Evolutionary conservation across 1,140 invertebrate species (phyloP).

Genomic region (Galendromus occidentalis): DNA sequence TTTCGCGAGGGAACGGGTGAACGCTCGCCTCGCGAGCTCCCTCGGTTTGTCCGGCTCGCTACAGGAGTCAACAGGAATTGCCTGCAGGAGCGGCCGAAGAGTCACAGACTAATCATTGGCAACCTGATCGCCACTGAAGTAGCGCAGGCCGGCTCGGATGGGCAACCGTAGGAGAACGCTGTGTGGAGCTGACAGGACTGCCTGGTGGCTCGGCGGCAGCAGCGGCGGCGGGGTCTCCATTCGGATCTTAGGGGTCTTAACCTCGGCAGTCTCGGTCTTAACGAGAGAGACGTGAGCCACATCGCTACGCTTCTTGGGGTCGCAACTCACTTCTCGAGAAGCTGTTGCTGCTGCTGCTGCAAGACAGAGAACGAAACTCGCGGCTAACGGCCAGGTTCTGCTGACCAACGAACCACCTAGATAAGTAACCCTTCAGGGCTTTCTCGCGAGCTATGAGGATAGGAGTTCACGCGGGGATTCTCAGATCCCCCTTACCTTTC

Average conservation of each 20-base stretch:
- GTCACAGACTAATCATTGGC: conserved; percentile 7
- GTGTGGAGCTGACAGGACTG: not conserved
- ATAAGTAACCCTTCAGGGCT: too few species aligned
- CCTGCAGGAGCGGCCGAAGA: too few species aligned
- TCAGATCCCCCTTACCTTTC: too few species aligned
- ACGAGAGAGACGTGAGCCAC: conserved; percentile 10
- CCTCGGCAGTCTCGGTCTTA: not conserved
- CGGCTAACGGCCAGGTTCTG: too few species aligned
- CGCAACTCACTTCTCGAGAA: conserved; percentile 7
- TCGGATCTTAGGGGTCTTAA: conserved; percentile 1
- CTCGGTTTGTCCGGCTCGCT: too few species aligned
- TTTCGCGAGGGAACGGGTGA: too few species aligned
- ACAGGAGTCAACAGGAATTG: too few species aligned
- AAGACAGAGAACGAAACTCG: too few species aligned
- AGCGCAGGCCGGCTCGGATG: not conserved
- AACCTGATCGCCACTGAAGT: not conserved
- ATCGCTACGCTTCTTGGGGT: not conserved
- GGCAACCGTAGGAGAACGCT: not conserved
- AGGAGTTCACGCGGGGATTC: too few species aligned
- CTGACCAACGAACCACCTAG: too few species aligned
- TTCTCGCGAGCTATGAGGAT: too few species aligned
- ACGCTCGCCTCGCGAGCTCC: too few species aligned
- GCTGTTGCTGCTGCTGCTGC: not conserved
- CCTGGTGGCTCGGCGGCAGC: not conserved
- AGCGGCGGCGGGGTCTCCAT: not conserved